Base-by-base conservation (phyloP, 2,797 vertebrate species). In the Myripristis murdjan region DNA sequence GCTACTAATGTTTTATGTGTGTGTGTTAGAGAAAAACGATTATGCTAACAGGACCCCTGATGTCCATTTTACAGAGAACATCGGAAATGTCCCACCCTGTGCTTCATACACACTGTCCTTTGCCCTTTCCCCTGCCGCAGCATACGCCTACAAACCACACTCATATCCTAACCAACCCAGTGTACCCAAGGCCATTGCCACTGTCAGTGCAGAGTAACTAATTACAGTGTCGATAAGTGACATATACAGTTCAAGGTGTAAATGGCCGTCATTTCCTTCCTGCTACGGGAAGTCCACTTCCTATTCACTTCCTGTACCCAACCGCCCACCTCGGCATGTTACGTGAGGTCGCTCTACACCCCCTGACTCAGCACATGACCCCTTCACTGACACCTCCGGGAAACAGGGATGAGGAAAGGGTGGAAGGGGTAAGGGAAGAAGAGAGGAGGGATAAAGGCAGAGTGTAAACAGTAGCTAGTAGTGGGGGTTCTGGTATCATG, bases 201-300 rank as follows among this genome's bases (percentile, higher is more conserved):
- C 68, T 2, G 44, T 54, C 0, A 5, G 24, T 11, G 6, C 53
- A 1, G 22, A 35, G 37, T 52, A 33, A 69, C 12, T 26, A 23
- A 75, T 60, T 2, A 20, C 66, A 22, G 3, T 59, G 70, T 56
- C 48, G 8, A 69, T 77, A 59, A 65, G 53, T 67, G 81, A 74
- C 60, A 68, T 14, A 31, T 20, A 2, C 70, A 69, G 90, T 91
- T 92, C 91, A 93, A 90, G 90, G 91, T 81, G 73, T 1, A 0
- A 64, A 31, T 69, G 35, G 35, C 6, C 79, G 67, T 77, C 73
- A 37, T 57, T 83, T 87, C 89, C 85, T 67, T 65, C 52, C 48
- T 28, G 24, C 52, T 52, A 22, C 24, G 18, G 57, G 66, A 80
- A 63, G 81, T 80, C 44, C 82, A 71, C 79, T 83, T 88, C 83